Conservation (phyloP, 2,113 vertebrate genomes). For the Sardina pilchardus region DNA sequence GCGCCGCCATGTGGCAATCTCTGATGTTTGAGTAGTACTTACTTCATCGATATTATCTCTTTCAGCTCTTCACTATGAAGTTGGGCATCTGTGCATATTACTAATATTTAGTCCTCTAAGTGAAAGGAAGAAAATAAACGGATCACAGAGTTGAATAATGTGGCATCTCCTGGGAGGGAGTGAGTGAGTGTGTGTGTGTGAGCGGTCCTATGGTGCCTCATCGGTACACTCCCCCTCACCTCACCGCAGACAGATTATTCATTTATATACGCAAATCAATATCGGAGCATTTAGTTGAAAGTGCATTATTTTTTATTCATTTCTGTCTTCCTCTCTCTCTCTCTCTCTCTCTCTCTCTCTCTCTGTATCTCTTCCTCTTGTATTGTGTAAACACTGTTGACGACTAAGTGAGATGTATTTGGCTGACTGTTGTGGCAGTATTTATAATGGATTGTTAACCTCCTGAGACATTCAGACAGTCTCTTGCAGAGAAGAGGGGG, state of each 20-base stretch:
- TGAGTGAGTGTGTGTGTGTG: slow-evolving; percentile 19
- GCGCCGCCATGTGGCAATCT: slow-evolving; percentile 55
- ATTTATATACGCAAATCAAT: slow-evolving; percentile 41
- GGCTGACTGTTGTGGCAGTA: slow-evolving; percentile 24
- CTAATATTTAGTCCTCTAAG: slow-evolving; percentile 58
- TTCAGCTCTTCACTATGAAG: slow-evolving; percentile 56
- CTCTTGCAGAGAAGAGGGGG: not conserved
- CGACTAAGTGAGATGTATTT: slow-evolving; percentile 20
- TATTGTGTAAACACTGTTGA: slow-evolving; percentile 26
- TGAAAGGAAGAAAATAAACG: slow-evolving; percentile 16
- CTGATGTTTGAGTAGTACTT: slow-evolving; percentile 51
- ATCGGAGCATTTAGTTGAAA: slow-evolving; percentile 39
- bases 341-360: not conserved
- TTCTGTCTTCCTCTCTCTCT: slow-evolving; percentile 30
- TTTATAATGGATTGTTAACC: slow-evolving; percentile 13
- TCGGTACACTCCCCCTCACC: not conserved
- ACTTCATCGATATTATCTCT: slow-evolving; percentile 50
- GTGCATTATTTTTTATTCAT: slow-evolving; percentile 45
- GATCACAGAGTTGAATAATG: not conserved
- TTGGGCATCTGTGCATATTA: slow-evolving; percentile 54
- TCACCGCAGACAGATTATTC: not conserved
- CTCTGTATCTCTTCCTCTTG: slow-evolving; percentile 19
- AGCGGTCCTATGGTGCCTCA: slow-evolving; percentile 1
- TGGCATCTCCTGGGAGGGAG: not conserved
- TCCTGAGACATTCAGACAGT: not conserved